A percentile compares a stretch with the other conserved stretches of the same genome.
These are phyloP conservation scores for Alcis repandata DNA, from an alignment of 2,888 invertebrate genomes.

Conservation along the genomic window DNA sequence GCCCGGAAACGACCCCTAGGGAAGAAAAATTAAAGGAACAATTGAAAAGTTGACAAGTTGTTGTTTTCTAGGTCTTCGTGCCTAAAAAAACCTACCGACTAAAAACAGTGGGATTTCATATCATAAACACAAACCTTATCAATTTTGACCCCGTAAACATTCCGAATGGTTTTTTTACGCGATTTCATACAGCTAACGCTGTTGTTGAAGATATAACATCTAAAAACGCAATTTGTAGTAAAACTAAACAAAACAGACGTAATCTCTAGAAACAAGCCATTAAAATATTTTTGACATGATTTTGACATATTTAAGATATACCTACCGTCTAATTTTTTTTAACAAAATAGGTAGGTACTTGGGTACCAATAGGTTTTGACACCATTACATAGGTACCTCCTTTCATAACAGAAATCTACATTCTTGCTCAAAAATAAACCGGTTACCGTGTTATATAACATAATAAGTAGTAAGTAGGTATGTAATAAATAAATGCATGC, in stretches of 20 bases:
- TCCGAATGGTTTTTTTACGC: not conserved
- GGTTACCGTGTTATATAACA: too few species aligned
- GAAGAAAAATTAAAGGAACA: too few species aligned
- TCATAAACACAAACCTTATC: conserved; percentile 58
- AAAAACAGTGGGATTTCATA: not conserved
- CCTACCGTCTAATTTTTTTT: too few species aligned
- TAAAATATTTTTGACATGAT: not conserved
- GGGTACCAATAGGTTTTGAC: too few species aligned
- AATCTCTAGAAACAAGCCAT: conserved; percentile 4
- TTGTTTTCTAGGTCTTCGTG: too few species aligned
- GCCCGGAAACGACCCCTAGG: too few species aligned
- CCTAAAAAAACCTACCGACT: too few species aligned
- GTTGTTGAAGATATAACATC: not conserved
- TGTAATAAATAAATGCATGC: too few species aligned
- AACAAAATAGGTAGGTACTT: too few species aligned
- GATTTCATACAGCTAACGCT: conserved; percentile 16
- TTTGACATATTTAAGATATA: not conserved
- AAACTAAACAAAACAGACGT: not conserved
- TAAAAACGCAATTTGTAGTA: conserved; percentile 1
- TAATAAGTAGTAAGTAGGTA: too few species aligned
- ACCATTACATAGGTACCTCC: too few species aligned
- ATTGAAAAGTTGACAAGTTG: too few species aligned
- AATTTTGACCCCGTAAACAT: conserved; percentile 66
- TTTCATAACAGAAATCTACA: not conserved
- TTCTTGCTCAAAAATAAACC: not conserved